Percentiles rank a stretch among this genome's conserved stretches.
phyloP scores from a whole-genome alignment of 2,113 vertebrate species.

The Halichoerus grypus region DNA sequence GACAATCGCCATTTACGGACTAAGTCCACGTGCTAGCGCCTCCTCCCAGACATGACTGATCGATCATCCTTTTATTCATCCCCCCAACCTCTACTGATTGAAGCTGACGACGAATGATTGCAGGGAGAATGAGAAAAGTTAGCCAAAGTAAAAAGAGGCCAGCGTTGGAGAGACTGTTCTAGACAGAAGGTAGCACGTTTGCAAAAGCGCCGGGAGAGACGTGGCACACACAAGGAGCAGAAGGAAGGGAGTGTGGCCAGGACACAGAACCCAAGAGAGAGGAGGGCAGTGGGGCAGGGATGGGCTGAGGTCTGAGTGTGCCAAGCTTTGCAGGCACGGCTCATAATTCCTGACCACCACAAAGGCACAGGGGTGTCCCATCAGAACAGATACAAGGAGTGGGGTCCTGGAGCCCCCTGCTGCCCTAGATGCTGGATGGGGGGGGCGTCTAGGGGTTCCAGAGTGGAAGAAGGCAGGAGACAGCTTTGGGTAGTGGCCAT shows the following conservation, averaged over 20 bases:
- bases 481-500: not conserved
- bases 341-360: not conserved
- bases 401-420: not conserved
- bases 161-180: not conserved
- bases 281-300: accelerated
- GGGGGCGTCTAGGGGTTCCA: not conserved
- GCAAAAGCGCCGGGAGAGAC: not conserved
- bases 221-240: not conserved
- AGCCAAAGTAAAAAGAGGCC: not conserved
- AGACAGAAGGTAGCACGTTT: not conserved
- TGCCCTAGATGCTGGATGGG: not conserved
- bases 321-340: not conserved
- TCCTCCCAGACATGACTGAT: not conserved
- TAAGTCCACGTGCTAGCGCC: no score
- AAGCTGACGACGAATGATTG: not conserved
- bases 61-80: not conserved
- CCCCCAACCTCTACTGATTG: not conserved
- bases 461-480: not conserved
- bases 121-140: not conserved
- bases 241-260: not conserved
- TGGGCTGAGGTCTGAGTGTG: accelerated
- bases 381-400: not conserved
- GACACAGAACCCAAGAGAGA: not conserved
- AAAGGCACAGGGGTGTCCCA: not conserved
- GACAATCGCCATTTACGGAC: not conserved